phyloP scores from a whole-genome alignment of 35 echinoderm and acorn worm genomes.

The Heliocidaris erythrogramma region DNA sequence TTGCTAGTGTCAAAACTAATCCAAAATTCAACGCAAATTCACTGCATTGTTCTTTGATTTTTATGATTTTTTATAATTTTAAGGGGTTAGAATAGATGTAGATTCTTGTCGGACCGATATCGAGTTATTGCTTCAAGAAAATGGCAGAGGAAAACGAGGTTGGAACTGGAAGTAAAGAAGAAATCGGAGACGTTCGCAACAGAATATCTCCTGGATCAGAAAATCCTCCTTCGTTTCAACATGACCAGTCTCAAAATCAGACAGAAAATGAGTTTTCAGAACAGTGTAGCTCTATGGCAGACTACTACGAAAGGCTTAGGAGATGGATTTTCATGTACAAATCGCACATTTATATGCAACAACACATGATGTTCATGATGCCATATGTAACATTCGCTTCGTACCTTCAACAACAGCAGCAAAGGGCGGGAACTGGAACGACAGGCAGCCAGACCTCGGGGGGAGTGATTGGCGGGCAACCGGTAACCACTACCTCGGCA shows the following conservation, averaged over 20 bases:
- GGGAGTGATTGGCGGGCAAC: background rate
- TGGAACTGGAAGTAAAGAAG: background rate
- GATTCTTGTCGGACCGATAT: background rate
- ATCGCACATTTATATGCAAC: slow-evolving; percentile 23
- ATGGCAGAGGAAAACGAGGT: background rate
- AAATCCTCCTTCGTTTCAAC: background rate
- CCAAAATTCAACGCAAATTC: too few relatives aligned
- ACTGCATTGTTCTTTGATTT: background rate
- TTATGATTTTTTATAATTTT: background rate
- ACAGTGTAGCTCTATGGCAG: background rate
- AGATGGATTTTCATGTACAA: slow-evolving; percentile 29
- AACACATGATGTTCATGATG: slow-evolving; percentile 34
- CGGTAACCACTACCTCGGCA: too few relatives aligned
- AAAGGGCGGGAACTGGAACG: background rate
- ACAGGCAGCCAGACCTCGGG: background rate
- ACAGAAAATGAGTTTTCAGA: background rate
- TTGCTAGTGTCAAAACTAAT: too few relatives aligned
- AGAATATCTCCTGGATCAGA: background rate
- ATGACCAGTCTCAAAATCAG: background rate
- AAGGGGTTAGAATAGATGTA: background rate
- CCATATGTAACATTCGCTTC: slow-evolving; percentile 20
- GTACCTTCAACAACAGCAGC: slow-evolving; percentile 24
- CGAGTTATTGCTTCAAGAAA: background rate
- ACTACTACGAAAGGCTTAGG: slow-evolving; percentile 13
- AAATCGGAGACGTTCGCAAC: background rate